Evolutionary conservation across 2,888 invertebrate species (phyloP), one percentile per base, ranked within the genome.

Genomic region (Noctua fimbriata): DNA sequence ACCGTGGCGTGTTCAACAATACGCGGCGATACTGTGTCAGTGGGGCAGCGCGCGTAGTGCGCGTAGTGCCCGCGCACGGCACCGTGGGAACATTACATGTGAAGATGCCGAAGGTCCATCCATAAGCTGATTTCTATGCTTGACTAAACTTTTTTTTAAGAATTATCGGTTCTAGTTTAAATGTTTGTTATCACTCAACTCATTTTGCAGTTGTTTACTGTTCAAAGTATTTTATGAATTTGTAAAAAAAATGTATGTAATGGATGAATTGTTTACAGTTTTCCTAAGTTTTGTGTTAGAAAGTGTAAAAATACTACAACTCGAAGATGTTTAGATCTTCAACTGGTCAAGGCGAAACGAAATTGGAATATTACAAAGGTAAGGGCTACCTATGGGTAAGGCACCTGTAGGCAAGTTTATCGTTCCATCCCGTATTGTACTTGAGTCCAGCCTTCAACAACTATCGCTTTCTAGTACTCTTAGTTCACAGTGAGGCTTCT

Each of bases 1-100:
- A 67, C n/a, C 24, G 60, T 47, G 32, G 58, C 65, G 73, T 24
- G 63, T 21, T 74, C 74, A 10, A 75, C 73, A 71, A 63, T 52
- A 65, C 65, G 72, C 58, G 65, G 74, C 69, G 55, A 14, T 76
- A 81, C 69, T 47, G 78, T 83, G 86, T 76, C 83, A 85, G 83
- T 83, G 28, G 85, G 76, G 65, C 84, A 78, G 67, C 1, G 63
- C 49, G 65, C 52, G 70, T 21, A 10, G 67, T 6, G 60, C 52
- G 60, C 52, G 69, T 18, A 10, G 44, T 32, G 49, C 41, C n/a
- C 44, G 65, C 66, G 2, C 18, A 28, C 66, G 5, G 44, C n/a
- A 32, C 69, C 21, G 18, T 28, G 55, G 24, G 41, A 16, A 1
- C 18, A 10, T 63, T 1, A 32, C 12, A 7, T 1, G 36, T 3